These are phyloP conservation scores for Neoarius graeffei DNA, from an alignment of 2,113 vertebrate genomes.

Conservation along the genomic window DNA sequence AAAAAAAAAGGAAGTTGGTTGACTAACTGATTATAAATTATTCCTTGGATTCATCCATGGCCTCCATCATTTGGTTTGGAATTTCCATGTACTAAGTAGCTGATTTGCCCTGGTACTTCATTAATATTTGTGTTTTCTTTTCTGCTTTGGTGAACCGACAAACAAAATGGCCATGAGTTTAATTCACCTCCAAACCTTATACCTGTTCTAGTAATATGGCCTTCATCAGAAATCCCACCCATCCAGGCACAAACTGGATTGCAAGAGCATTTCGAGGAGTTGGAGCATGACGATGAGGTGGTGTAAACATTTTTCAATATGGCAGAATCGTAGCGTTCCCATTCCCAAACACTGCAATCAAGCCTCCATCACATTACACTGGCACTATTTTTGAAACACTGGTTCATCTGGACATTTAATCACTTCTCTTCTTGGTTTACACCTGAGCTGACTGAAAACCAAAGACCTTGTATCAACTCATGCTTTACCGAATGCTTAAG, in stretches of 20 bases:
- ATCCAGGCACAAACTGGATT: not conserved
- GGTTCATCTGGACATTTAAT: not conserved
- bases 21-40: not conserved
- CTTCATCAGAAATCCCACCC: not conserved
- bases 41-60: not conserved
- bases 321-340: not conserved
- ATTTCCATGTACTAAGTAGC: not conserved
- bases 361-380: not conserved
- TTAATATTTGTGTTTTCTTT: not conserved
- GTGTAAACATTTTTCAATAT: not conserved
- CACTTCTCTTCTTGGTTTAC: not conserved
- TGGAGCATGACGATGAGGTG: not conserved
- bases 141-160: not conserved
- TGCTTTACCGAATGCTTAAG: too few relatives aligned
- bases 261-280: not conserved
- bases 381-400: not conserved
- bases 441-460: not conserved
- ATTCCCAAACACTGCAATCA: not conserved
- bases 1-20: not conserved
- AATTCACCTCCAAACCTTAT: not conserved
- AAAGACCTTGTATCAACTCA: not conserved
- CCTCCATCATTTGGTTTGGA: not conserved
- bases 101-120: not conserved
- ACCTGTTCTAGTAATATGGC: not conserved
- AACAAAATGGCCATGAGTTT: not conserved